phyloP scores from a whole-genome alignment of 2,797 vertebrate species.

The Lerista edwardsae region DNA sequence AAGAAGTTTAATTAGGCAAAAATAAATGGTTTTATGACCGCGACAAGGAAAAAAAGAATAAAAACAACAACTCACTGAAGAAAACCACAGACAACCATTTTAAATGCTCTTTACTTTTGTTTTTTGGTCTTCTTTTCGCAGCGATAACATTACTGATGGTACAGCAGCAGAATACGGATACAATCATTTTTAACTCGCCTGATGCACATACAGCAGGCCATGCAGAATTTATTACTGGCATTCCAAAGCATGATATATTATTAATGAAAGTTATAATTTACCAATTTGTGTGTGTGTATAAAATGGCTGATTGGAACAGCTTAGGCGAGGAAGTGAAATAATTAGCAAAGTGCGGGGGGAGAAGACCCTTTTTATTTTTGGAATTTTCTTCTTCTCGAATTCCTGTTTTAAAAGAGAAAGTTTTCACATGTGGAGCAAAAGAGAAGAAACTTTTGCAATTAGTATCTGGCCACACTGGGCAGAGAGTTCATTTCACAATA shows the following conservation, averaged over 20 bases:
- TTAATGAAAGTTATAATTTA: conserved; percentile 6
- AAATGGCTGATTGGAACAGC: conserved; percentile 32
- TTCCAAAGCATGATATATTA: not conserved
- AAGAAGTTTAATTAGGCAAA: not conserved
- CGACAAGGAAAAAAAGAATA: not conserved
- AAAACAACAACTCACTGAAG: not conserved
- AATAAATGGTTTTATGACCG: not conserved
- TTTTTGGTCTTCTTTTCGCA: not conserved
- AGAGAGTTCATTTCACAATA: conserved; percentile 71
- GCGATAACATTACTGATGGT: conserved; percentile 3
- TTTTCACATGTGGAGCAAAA: conserved; percentile 9
- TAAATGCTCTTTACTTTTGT: not conserved
- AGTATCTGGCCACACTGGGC: conserved; percentile 55
- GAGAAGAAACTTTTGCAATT: conserved; percentile 60
- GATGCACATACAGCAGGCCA: conserved; percentile 15
- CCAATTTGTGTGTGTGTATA: conserved; percentile 17
- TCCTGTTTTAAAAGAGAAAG: not conserved
- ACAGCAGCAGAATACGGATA: conserved; percentile 1
- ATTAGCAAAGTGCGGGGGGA: conserved; percentile 38
- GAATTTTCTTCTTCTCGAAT: conserved; percentile 31
- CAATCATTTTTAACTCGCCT: conserved; percentile 11
- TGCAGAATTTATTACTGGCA: not conserved
- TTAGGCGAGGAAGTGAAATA: conserved; percentile 43
- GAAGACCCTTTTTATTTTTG: conserved; percentile 40
- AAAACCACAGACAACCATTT: not conserved